Percentiles rank a stretch among this genome's conserved stretches.
phyloP scores from a whole-genome alignment of 2,888 invertebrate genomes.

The Epiblema foenella region DNA sequence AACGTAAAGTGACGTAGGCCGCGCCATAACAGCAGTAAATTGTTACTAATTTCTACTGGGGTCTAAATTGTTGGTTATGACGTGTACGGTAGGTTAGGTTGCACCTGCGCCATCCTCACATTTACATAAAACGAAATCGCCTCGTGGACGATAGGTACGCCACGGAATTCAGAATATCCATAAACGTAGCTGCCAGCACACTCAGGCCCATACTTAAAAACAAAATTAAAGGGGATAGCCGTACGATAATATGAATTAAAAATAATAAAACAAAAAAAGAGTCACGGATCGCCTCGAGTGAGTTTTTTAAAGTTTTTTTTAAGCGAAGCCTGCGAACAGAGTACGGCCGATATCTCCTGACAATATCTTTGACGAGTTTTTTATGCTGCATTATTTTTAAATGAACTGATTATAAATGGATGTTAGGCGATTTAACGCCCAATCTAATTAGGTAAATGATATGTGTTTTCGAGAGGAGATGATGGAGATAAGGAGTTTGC shows the following conservation, averaged over 20 bases:
- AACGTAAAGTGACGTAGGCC: conserved; percentile 3
- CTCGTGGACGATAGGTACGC: conserved; percentile 68
- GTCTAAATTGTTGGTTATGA: conserved; percentile 28
- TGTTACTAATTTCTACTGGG: conserved; percentile 30
- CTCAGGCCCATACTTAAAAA: conserved; percentile 84
- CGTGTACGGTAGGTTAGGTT: conserved; percentile 54
- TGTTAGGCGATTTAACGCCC: conserved; percentile 85
- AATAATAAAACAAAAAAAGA: conserved; percentile 84
- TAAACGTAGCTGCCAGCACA: conserved; percentile 83
- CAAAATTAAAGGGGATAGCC: conserved; percentile 85
- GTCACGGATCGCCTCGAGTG: conserved; percentile 84
- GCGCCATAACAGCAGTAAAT: conserved; percentile 2
- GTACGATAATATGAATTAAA: conserved; percentile 85
- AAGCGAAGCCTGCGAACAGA: conserved; percentile 79
- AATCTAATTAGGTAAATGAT: conserved; percentile 85
- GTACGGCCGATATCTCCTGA: conserved; percentile 76
- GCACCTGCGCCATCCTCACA: conserved; percentile 56
- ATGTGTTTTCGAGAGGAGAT: conserved; percentile 78
- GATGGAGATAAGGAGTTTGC: conserved; percentile 60
- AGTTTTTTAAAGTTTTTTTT: conserved; percentile 78
- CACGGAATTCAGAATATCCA: conserved; percentile 83
- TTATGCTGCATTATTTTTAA: conserved; percentile 83
- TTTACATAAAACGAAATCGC: conserved; percentile 81
- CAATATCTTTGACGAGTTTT: conserved; percentile 85
- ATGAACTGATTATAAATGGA: conserved; percentile 84